Conservation (phyloP, 1,140 invertebrate genomes). For the Diploscapter pachys region DNA sequence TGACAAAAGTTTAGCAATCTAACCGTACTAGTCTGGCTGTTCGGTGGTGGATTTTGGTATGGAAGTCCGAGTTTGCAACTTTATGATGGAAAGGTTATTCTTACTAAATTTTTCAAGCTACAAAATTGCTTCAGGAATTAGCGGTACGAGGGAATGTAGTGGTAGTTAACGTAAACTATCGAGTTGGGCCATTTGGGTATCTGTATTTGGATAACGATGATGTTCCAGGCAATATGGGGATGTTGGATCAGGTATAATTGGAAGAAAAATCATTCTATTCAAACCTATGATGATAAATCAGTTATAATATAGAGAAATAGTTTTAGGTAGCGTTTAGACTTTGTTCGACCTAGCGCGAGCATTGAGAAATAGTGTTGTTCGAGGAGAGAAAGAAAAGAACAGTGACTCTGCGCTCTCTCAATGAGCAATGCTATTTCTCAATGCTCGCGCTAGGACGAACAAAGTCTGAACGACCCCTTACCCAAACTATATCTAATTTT, state of each 20-base stretch:
- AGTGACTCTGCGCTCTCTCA: no score
- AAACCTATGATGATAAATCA: no score
- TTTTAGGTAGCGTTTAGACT: no score
- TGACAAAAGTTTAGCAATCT: conserved; percentile 45
- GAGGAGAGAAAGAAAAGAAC: no score
- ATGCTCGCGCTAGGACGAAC: no score
- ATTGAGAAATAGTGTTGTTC: no score
- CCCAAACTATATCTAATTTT: no score
- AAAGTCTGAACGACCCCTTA: no score
- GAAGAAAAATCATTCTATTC: no score
- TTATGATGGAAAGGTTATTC: conserved; percentile 49
- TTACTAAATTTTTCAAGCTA: conserved; percentile 1
- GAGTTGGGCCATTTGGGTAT: conserved; percentile 57
- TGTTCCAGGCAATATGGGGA: conserved; percentile 86
- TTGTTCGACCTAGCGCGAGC: no score
- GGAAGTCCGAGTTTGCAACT: conserved; percentile 54
- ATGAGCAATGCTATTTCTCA: no score
- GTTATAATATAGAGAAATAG: no score
- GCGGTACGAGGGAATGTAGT: conserved; percentile 52
- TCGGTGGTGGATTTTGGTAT: conserved; percentile 56
- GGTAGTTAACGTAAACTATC: conserved; percentile 58
- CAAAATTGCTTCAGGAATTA: conserved; percentile 34
- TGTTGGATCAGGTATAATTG: conserved; percentile 70
- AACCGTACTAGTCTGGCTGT: conserved; percentile 58
- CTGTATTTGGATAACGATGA: conserved; percentile 63